phyloP scores from a whole-genome alignment of 2,113 vertebrate genomes.

The Conger conger region DNA sequence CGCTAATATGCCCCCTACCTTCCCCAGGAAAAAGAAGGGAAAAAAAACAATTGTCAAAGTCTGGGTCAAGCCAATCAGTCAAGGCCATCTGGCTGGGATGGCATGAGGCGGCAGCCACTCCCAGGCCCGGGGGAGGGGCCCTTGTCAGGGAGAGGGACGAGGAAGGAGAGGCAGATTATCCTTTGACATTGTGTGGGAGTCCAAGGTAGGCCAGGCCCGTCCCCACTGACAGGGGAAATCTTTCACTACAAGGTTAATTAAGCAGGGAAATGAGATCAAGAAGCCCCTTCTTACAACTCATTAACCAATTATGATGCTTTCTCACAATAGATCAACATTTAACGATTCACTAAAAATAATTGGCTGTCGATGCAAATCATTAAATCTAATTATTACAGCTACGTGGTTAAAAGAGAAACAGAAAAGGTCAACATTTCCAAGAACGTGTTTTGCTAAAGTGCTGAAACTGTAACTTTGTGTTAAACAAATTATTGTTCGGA shows the following conservation, averaged over 20 bases:
- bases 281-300: conserved; percentile 69
- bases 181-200: conserved; percentile 56
- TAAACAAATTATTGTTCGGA: background rate
- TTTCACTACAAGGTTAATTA: conserved; percentile 73
- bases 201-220: conserved; percentile 56
- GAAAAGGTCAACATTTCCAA: conserved; percentile 10
- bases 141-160: conserved; percentile 19
- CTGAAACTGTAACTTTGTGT: background rate
- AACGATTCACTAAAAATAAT: conserved; percentile 55
- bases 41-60: background rate
- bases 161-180: conserved; percentile 33
- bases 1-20: background rate
- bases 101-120: background rate
- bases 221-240: conserved; percentile 62
- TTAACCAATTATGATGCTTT: conserved; percentile 69
- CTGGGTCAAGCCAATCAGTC: background rate
- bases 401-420: background rate
- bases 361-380: conserved; percentile 60
- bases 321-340: conserved; percentile 61
- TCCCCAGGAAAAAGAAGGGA: background rate
- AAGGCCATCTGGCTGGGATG: background rate
- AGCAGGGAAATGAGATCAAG: conserved; percentile 71
- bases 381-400: background rate
- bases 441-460: background rate
- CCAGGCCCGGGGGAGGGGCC: conserved; percentile 7